Evolutionary conservation across 2,888 invertebrate species (phyloP).

Genomic region (Drosophila emarginata): DNA sequence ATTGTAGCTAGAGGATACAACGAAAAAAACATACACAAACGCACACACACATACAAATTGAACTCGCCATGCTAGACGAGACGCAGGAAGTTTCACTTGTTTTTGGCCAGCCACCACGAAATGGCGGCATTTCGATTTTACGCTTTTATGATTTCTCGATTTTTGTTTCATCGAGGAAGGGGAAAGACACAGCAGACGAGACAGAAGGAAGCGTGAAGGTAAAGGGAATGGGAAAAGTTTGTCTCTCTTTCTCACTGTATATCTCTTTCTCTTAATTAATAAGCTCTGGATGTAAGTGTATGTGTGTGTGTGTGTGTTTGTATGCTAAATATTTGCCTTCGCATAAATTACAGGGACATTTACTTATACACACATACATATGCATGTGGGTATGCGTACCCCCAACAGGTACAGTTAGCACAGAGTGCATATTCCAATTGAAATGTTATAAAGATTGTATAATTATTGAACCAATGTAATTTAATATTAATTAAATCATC

Average conservation of each 20-base stretch:
- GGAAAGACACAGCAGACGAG: conserved; percentile 5
- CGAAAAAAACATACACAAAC: conserved; percentile 1
- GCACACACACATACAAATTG: conserved; percentile 30
- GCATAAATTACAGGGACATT: conserved; percentile 58
- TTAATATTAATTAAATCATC: conserved; percentile 75
- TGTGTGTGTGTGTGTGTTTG: conserved; percentile 43
- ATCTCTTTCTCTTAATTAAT: conserved; percentile 62
- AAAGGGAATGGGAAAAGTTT: conserved; percentile 16
- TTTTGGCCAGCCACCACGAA: conserved; percentile 66
- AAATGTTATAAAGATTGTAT: conserved; percentile 60
- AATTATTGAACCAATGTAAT: conserved; percentile 60
- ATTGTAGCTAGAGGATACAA: background rate
- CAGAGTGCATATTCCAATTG: conserved; percentile 33
- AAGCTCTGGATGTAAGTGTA: conserved; percentile 51
- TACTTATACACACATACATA: background rate
- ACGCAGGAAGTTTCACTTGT: conserved; percentile 56
- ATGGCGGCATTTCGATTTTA: conserved; percentile 75
- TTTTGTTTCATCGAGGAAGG: conserved; percentile 23
- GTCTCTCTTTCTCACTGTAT: conserved; percentile 29
- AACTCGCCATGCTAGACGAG: conserved; percentile 2
- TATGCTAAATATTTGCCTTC: conserved; percentile 70
- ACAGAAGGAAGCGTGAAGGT: conserved; percentile 2
- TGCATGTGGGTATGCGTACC: background rate
- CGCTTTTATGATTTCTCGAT: conserved; percentile 77
- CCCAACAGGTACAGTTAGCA: conserved; percentile 38